phyloP scores from a whole-genome alignment of 2,888 invertebrate species.

The Leptopterna dolabrata region DNA sequence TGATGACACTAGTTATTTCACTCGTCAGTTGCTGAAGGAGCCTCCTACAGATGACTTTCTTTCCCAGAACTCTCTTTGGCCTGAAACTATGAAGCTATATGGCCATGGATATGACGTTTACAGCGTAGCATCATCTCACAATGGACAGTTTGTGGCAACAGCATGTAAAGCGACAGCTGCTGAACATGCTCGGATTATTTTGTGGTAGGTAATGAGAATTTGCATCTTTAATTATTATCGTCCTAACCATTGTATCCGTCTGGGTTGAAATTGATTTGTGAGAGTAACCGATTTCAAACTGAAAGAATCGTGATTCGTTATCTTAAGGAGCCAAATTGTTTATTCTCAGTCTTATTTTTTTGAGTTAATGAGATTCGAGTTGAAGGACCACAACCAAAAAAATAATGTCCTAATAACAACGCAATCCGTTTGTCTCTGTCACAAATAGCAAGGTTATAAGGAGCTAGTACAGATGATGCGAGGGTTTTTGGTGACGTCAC shows the following conservation, averaged over 20 bases:
- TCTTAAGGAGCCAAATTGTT: background rate
- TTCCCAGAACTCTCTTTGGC: constrained; percentile 95
- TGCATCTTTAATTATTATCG: background rate
- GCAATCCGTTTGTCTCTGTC: no score
- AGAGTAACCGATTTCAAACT: background rate
- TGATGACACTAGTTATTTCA: constrained; percentile 25
- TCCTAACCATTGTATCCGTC: background rate
- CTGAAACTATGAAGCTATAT: constrained; percentile 94
- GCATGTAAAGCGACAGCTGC: constrained; percentile 83
- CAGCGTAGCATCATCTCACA: constrained; percentile 78
- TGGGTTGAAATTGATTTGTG: constrained; percentile 11
- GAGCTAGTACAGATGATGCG: no score
- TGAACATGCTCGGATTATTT: constrained; percentile 86
- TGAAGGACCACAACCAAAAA: no score
- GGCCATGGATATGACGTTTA: constrained; percentile 97
- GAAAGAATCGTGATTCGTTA: background rate
- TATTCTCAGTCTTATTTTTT: no score
- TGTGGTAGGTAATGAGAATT: constrained; percentile 76
- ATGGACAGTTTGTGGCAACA: constrained; percentile 84
- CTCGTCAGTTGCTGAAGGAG: constrained; percentile 66
- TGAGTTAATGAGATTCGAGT: no score
- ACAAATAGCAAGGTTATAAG: no score
- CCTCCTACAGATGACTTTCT: constrained; percentile 94
- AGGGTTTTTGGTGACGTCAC: no score
- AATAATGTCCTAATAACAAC: no score